Conservation (phyloP, 2,888 invertebrate genomes). For the Acrocyrtus sp. region DNA sequence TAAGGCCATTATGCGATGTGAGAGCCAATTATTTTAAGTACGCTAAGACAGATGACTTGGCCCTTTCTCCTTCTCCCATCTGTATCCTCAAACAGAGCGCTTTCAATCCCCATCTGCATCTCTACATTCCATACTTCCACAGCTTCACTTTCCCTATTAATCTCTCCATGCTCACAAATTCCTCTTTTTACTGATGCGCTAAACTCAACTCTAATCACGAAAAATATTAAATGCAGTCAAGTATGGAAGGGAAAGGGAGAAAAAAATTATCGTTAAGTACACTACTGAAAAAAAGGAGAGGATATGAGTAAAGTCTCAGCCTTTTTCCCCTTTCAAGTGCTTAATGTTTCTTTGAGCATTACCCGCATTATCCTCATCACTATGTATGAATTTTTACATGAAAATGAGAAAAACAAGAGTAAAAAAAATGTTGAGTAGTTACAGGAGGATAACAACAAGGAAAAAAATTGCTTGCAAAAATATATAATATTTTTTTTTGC, state of each 20-base stretch:
- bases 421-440: no score
- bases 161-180: constrained; percentile 10
- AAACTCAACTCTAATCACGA: neutral
- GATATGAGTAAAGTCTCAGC: no score
- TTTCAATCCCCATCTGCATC: neutral
- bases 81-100: neutral
- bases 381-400: neutral
- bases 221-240: neutral
- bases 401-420: no score
- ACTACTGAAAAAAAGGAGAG: no score
- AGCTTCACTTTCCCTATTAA: neutral
- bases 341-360: no score
- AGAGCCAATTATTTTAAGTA: constrained; percentile 45
- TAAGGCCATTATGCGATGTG: constrained; percentile 24
- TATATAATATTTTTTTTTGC: no score
- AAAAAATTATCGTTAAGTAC: no score
- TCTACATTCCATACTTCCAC: neutral
- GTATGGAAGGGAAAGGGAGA: neutral
- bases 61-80: constrained; percentile 2
- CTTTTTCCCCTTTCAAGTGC: no score
- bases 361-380: no score
- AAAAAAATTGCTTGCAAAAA: no score
- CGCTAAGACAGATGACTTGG: constrained; percentile 13
- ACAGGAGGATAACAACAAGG: no score
- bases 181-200: neutral